Evolutionary conservation across 2,113 vertebrate genomes (phyloP), one percentile per base, ranked within the genome.

Genomic region (Acrocephalus arundinaceus): DNA sequence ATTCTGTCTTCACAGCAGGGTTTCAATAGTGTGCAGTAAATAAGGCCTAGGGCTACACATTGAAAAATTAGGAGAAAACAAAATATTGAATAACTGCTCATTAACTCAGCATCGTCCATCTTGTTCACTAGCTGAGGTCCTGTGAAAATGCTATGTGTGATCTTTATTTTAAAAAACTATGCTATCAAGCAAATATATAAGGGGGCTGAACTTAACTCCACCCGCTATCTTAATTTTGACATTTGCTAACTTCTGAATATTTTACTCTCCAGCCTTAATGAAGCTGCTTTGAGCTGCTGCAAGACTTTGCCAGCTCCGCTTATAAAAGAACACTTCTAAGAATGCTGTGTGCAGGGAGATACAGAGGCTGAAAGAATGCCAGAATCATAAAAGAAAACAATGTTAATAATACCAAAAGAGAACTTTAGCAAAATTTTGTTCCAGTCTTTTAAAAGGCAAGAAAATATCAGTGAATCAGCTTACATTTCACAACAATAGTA

Each of bases 51-150:
- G 95, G 95, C 95, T 96, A 95, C 91, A 74, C 96, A 97, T 23
- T 97, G 95, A 97, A 96, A 96, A 96, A 96, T 97, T 96, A 96
- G 96, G 96, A 96, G 95, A 96, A 97, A 96, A 97, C 95, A 96
- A 97, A 97, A 96, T 97, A 96, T 93, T 96, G 96, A 97, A 96
- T 96, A 96, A 96, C 93, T 96, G 96, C 95, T 97, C 94, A 96
- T 96, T 96, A 96, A 95, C 94, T 94, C 91, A 96, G 93, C 94
- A 76, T 94, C 52, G 43, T 90, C 93, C 78, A 88, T 93, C 95
- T 94, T 93, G 93, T 63, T 95, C 82, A 77, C 78, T 91, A 58
- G 75, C 84, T 66, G 51, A 96, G 81, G 71, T 95, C 81, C 91
- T 85, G n/a, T 55, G 55, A 58, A 96, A 96, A 91, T 54, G 13